A percentile compares a stretch with the other conserved stretches of the same genome.
These are phyloP conservation scores for Meandrina meandrites DNA, from an alignment of 92 coral and sea anemone genomes.

Conservation along the genomic window DNA sequence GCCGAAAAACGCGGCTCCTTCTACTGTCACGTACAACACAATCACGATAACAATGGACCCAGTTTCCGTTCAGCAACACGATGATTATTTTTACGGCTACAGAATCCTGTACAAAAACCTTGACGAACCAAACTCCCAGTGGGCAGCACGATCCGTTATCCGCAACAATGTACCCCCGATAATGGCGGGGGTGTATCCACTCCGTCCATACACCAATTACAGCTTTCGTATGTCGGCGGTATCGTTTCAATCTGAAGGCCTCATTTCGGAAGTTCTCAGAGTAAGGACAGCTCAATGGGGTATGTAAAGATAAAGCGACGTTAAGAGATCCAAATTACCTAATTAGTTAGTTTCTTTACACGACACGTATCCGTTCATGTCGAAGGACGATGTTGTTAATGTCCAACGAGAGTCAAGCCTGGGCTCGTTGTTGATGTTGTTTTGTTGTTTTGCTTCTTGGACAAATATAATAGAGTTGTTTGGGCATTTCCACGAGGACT, in stretches of 20 bases:
- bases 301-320: conserved; percentile 18
- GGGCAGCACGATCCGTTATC: conserved; percentile 11
- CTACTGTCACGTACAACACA: neutral
- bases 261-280: conserved; percentile 21
- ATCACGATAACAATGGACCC: neutral
- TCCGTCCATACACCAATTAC: conserved; percentile 58
- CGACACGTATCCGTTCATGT: too few species aligned
- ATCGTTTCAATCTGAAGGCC: conserved; percentile 65
- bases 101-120: conserved; percentile 62
- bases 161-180: neutral
- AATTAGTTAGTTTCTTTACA: too few species aligned
- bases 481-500: too few species aligned
- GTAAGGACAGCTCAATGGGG: conserved; percentile 69
- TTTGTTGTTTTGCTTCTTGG: too few species aligned
- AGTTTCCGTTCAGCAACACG: neutral
- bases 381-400: too few species aligned
- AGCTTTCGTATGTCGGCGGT: conserved; percentile 57
- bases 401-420: too few species aligned
- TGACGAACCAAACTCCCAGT: conserved; percentile 34
- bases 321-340: neutral
- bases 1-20: neutral
- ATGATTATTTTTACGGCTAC: conserved; percentile 44
- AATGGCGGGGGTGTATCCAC: neutral
- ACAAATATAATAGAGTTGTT: too few species aligned
- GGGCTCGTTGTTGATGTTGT: too few species aligned